phyloP scores from a whole-genome alignment of 2,113 vertebrate genomes.

The Psephotus haematonotus region DNA sequence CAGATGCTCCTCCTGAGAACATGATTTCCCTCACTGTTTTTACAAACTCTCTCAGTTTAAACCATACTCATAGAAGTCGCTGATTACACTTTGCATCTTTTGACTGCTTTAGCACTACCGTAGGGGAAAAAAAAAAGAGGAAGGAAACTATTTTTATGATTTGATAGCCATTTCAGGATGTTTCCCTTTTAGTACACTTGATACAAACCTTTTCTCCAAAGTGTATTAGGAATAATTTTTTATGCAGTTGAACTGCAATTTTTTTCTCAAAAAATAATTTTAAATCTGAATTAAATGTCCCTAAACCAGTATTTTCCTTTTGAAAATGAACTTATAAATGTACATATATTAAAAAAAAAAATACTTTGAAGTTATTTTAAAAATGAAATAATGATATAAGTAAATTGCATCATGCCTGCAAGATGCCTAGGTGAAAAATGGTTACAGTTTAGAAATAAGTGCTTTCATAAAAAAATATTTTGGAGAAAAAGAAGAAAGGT shows the following conservation, averaged over 20 bases:
- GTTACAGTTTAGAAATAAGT: background rate
- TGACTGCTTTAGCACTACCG: background rate
- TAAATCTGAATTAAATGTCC: background rate
- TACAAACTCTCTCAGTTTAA: background rate
- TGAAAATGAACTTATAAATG: background rate
- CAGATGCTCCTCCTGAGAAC: rapidly evolving
- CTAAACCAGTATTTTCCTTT: background rate
- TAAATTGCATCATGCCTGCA: background rate
- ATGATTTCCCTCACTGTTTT: background rate
- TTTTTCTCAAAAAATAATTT: background rate
- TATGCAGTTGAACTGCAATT: background rate
- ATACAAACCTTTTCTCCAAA: background rate
- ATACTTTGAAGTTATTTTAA: background rate
- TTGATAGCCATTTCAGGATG: background rate
- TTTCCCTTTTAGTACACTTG: background rate
- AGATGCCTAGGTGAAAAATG: background rate
- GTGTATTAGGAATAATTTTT: background rate
- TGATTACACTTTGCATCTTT: background rate
- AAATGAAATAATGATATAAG: background rate
- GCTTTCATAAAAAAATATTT: background rate
- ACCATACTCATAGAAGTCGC: background rate
- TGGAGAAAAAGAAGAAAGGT: background rate
- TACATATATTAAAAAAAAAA: background rate
- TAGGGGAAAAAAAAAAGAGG: background rate
- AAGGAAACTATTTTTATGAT: background rate